Evolutionary conservation across 2,888 invertebrate species (phyloP).

Genomic region (Microplitis manilae): DNA sequence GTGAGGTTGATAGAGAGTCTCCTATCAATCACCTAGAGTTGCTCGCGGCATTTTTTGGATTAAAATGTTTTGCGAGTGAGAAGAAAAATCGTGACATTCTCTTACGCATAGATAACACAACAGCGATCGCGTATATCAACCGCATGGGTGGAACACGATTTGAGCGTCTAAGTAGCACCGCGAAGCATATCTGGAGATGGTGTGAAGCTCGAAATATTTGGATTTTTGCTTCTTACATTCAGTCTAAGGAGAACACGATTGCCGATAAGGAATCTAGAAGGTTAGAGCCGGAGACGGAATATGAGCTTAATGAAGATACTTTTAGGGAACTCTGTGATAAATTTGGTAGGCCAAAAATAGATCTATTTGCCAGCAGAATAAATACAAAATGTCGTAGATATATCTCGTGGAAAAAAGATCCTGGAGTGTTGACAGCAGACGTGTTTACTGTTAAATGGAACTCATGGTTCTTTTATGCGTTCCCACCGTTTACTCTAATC

Average conservation of each 20-base stretch:
- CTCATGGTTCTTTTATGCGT: too few relatives aligned
- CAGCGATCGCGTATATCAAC: slow-evolving; percentile 49
- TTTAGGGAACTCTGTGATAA: not conserved
- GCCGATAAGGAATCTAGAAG: slow-evolving; percentile 8
- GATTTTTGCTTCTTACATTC: slow-evolving; percentile 12
- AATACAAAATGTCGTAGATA: slow-evolving; percentile 1
- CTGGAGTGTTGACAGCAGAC: not conserved
- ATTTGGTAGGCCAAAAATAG: not conserved
- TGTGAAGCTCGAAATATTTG: slow-evolving; percentile 19
- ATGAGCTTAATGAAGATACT: not conserved
- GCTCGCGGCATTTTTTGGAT: slow-evolving; percentile 21
- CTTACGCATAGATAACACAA: slow-evolving; percentile 46
- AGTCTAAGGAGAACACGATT: not conserved
- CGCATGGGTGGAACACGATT: slow-evolving; percentile 23
- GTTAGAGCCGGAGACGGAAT: slow-evolving; percentile 3
- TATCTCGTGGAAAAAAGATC: not conserved
- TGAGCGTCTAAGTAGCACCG: not conserved
- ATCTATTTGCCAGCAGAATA: not conserved
- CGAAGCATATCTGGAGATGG: slow-evolving; percentile 5
- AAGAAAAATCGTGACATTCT: slow-evolving; percentile 28
- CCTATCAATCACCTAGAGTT: slow-evolving; percentile 40
- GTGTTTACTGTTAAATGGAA: slow-evolving; percentile 11
- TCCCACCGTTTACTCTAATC: too few relatives aligned
- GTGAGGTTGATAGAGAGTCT: not conserved
- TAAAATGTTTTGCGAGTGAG: not conserved